Evolutionary conservation across 2,888 invertebrate genomes (phyloP).

Genomic region (Drosophila siamana): DNA sequence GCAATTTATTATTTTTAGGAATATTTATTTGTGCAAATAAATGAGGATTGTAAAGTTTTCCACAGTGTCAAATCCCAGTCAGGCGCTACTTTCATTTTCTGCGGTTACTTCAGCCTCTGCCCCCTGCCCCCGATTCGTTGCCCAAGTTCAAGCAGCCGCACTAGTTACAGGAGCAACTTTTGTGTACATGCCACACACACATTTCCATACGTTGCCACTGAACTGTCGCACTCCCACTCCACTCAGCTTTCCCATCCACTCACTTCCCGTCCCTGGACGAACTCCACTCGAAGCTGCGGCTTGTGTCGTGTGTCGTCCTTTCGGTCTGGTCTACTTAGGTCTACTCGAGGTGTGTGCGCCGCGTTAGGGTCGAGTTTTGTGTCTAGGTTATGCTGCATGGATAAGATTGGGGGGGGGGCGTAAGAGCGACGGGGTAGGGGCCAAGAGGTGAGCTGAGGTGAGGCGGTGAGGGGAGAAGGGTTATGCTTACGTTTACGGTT

Average conservation of each 20-base stretch:
- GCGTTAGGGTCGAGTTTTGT: constrained; percentile 32
- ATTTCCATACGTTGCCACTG: constrained; percentile 69
- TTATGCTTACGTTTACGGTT: constrained; percentile 56
- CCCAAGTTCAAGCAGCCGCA: constrained; percentile 17
- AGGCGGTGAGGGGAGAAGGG: constrained; percentile 32
- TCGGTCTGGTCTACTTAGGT: constrained; percentile 28
- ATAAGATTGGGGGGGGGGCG: constrained; percentile 12
- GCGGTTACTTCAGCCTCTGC: constrained; percentile 34
- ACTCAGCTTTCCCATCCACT: too few relatives aligned
- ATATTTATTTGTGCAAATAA: neutral
- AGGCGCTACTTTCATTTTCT: constrained; percentile 64
- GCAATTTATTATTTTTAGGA: neutral
- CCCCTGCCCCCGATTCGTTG: neutral
- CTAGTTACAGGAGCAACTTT: constrained; percentile 64
- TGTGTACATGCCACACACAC: constrained; percentile 60
- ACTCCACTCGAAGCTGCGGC: constrained; percentile 31
- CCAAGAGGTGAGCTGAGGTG: constrained; percentile 10
- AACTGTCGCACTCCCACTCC: constrained; percentile 9
- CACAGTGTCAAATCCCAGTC: constrained; percentile 29
- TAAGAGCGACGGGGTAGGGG: neutral
- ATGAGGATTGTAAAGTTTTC: neutral
- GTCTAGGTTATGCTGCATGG: constrained; percentile 39
- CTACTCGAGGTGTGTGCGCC: constrained; percentile 34
- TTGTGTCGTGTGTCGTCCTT: constrained; percentile 52
- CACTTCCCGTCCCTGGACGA: neutral